Conservation (phyloP, 2,797 vertebrate species). For the Sebastes trivittatus region DNA sequence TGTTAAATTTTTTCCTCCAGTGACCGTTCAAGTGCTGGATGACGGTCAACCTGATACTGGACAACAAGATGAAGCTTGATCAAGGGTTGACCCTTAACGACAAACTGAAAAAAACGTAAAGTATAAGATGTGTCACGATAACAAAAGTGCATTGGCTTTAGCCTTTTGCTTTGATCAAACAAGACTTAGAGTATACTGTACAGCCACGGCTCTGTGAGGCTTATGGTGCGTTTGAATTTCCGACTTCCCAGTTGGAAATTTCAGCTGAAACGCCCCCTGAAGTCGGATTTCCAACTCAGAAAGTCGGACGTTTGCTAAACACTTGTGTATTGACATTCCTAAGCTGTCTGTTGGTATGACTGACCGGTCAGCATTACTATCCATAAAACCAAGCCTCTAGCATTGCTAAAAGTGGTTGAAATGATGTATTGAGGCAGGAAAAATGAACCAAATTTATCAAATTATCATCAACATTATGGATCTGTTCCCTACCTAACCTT, state of each 20-base stretch:
- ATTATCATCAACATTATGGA: background rate
- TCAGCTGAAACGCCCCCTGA: fast-evolving
- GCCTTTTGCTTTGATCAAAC: background rate
- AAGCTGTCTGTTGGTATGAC: background rate
- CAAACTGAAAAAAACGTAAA: background rate
- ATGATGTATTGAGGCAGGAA: background rate
- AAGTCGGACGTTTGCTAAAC: background rate
- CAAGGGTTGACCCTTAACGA: background rate
- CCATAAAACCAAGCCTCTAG: background rate
- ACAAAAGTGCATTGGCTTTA: background rate
- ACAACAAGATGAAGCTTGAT: background rate
- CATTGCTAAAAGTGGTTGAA: background rate
- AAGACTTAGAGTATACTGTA: background rate
- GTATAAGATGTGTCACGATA: background rate
- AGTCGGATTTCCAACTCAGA: background rate
- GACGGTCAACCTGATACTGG: background rate
- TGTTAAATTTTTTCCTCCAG: background rate
- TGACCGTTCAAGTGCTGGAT: background rate
- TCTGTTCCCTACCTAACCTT: too few relatives aligned
- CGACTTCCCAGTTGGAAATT: background rate
- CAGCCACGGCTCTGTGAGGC: too few relatives aligned
- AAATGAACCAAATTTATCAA: background rate
- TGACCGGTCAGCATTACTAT: background rate
- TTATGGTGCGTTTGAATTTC: too few relatives aligned
- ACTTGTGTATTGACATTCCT: background rate